Percentiles rank a stretch among this genome's conserved stretches.
Conservation (phyloP, 2,888 invertebrate species). For the Axea sp. region DNA sequence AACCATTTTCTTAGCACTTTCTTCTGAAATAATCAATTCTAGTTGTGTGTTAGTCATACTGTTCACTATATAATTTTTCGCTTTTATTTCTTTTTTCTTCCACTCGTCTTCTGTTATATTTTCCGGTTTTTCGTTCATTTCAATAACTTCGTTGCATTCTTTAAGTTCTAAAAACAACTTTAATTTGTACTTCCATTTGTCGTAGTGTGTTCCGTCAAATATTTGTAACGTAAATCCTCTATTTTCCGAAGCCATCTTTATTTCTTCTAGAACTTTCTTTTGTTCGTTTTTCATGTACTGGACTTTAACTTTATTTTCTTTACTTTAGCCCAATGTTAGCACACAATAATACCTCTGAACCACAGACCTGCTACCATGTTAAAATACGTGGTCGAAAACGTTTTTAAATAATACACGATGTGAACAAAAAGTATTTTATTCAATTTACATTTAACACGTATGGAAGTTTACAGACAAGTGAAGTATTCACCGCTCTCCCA, state of each 20-base stretch:
- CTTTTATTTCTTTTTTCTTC: constrained; percentile 36
- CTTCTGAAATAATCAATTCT: constrained; percentile 50
- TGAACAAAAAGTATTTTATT: too few species aligned
- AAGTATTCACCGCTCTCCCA: too few species aligned
- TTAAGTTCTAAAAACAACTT: constrained; percentile 51
- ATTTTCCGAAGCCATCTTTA: background rate
- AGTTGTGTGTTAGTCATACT: constrained; percentile 43
- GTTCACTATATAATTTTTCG: constrained; percentile 41
- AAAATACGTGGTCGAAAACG: too few species aligned
- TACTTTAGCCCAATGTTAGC: too few species aligned
- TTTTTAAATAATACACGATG: background rate
- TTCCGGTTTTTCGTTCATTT: constrained; percentile 10
- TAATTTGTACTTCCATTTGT: constrained; percentile 49
- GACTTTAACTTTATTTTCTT: too few species aligned
- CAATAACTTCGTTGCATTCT: constrained; percentile 38
- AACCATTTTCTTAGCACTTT: constrained; percentile 46
- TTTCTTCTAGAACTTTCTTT: too few species aligned
- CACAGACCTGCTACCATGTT: constrained; percentile 4
- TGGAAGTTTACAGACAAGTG: too few species aligned
- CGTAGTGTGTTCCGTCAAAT: constrained; percentile 47
- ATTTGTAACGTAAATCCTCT: constrained; percentile 39
- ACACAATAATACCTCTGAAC: too few species aligned
- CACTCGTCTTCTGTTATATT: constrained; percentile 9
- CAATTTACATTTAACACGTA: too few species aligned
- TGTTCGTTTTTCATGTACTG: too few species aligned